Base-by-base conservation (phyloP, 2,888 invertebrate species). In the Protodeltote pygarga region DNA sequence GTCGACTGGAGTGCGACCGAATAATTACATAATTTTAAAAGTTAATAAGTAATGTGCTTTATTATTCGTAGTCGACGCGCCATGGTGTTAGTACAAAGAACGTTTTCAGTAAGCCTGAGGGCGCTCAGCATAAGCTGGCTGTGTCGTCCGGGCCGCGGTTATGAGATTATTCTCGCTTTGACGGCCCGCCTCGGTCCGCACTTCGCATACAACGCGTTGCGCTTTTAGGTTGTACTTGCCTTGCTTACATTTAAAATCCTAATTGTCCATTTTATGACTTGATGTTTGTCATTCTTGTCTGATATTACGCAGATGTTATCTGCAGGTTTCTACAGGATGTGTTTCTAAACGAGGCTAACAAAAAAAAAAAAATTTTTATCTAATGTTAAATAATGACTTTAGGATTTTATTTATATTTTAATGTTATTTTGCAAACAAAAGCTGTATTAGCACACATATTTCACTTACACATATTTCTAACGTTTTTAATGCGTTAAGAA, bases 161-260 rank as follows among this genome's bases (percentile, higher is more conserved):
- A 89, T 89, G 87, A 87, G 87, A 89, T 89, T 87, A 89, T 83
- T 83, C 82, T 84, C 83, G 83, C 88, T 89, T 88, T 88, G 88
- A 86, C 84, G 81, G 77, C 73, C 58, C 73, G 75, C 76, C 77
- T 78, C 74, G 67, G n/a, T 73, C 74, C 70, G 72, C 72, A 72
- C 69, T 73, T 72, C 74, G 79, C 75, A 75, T 80, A 75, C 77
- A 75, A 70, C 65, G 72, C 71, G 80, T 72, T 81, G 83, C 77
- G 71, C 83, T 81, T 83, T 83, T 77, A 76, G 73, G 71, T 77
- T 65, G 68, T 65, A 68, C 75, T 65, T 66, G 70, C 69, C 72
- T 78, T 73, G 77, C 76, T 78, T 74, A 77, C 67, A 83, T 83
- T 85, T 81, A 73, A 83, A 83, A 82, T 75, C 76, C 75, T 83